phyloP scores from a whole-genome alignment of 1,140 invertebrate genomes.

The Octopus bimaculoides region DNA sequence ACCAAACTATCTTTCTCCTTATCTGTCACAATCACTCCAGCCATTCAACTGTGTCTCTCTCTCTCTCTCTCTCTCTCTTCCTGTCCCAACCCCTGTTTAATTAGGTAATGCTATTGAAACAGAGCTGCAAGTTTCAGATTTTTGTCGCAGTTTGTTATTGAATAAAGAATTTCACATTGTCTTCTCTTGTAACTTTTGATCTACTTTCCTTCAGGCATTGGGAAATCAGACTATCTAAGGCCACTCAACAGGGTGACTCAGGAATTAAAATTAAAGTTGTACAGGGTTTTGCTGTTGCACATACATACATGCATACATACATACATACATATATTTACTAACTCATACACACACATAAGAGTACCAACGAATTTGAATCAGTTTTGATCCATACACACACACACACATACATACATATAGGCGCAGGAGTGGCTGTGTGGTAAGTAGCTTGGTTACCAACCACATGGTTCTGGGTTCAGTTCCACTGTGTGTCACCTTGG shows the following conservation, averaged over 20 bases:
- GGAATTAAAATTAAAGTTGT: background rate
- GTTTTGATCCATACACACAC: background rate
- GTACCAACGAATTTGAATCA: background rate
- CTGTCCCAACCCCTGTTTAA: no score
- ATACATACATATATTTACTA: background rate
- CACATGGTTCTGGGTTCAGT: no score
- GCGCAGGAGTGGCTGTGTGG: slow-evolving; percentile 5
- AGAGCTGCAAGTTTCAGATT: no score
- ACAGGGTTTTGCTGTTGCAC: background rate
- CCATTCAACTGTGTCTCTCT: no score
- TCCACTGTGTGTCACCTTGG: background rate
- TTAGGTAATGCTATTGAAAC: no score
- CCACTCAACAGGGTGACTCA: background rate
- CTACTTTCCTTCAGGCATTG: background rate
- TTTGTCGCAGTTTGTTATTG: no score
- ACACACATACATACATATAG: background rate
- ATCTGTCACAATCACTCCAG: no score
- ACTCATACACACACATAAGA: background rate
- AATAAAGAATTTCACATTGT: no score
- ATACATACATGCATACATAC: background rate
- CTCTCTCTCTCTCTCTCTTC: no score
- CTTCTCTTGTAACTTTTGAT: background rate
- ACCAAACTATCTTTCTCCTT: no score
- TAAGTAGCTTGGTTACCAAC: no score
- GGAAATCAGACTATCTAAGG: background rate